Evolutionary conservation across 2,113 vertebrate genomes (phyloP).

Genomic region (Prolemur simus): DNA sequence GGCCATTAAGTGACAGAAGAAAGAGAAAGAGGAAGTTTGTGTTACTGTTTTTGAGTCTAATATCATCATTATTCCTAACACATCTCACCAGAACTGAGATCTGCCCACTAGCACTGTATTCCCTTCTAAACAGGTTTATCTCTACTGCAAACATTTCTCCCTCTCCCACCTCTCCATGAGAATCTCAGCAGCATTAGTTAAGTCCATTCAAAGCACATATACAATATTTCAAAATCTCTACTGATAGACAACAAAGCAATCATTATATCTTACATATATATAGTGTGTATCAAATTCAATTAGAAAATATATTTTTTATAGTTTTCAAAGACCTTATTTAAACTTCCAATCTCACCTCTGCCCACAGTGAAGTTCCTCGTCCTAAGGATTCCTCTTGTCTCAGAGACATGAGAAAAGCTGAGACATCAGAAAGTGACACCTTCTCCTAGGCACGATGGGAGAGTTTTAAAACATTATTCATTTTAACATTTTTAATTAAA

Average conservation of each 20-base stretch:
- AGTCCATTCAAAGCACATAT: not conserved
- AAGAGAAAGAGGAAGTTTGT: not conserved
- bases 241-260: not conserved
- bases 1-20: not conserved
- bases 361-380: conserved; percentile 91
- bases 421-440: conserved; percentile 90
- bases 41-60: not conserved
- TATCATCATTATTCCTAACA: not conserved
- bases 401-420: conserved; percentile 89
- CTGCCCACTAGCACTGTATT: not conserved
- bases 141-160: not conserved
- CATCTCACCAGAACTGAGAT: not conserved
- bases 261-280: not conserved
- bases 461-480: not conserved
- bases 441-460: conserved; percentile 80
- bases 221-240: not conserved
- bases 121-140: not conserved
- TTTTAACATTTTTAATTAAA: not conserved
- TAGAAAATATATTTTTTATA: not conserved
- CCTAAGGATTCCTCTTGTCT: conserved; percentile 91
- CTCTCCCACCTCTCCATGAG: not conserved
- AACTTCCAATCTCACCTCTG: conserved; percentile 85
- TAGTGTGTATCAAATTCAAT: not conserved
- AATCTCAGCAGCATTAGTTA: not conserved
- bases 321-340: not conserved